Base-by-base conservation (phyloP, 2,113 vertebrate genomes). In the Apteryx mantelli region DNA sequence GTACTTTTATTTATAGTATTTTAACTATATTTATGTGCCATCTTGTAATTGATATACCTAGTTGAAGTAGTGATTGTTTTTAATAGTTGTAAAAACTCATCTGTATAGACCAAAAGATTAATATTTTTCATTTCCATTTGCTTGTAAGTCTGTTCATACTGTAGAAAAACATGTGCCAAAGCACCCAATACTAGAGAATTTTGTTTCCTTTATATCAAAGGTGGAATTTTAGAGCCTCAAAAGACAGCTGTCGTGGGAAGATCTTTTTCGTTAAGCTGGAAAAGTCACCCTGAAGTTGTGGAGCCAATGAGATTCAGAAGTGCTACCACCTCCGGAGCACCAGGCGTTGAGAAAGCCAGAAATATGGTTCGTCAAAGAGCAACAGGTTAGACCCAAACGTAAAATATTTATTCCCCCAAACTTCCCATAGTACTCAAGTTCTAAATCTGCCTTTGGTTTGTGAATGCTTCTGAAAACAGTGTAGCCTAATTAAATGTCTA, bases 271-370 rank as follows among this genome's bases (percentile, higher is more conserved):
- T 97, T 99, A 85, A 99, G 99, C 95, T 99, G 99, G 99, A 99
- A 98, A 86, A 99, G 98, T 95, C 99, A 99, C 38, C 99, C 98
- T 28, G 99, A 99, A 26, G 94, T 98, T 82, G 98, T 98, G 50
- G 99, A 99, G 90, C 99, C 99, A 3, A 99, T 99, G 99, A 98
- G 99, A 82, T 99, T 99, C 82, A 98, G 99, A 91, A 99, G 99
- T 28, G 99, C 99, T 68, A 99, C 99, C 12, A 99, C 99, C 4
- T 99, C 99, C 18, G 99, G 99, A 94, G 99, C 99, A 20, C 99
- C 99, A 0, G 99, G 99, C 68, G 99, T 99, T 50, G 99, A 99
- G 96, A 99, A 99, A 85, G 99, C 99, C 28, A 99, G 99, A 68
- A 99, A 99, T 96, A 98, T 97, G 5, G 99, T 99, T 86, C 98